Conservation (phyloP, 2,797 vertebrate species). For the Bryconaethiops microstoma region DNA sequence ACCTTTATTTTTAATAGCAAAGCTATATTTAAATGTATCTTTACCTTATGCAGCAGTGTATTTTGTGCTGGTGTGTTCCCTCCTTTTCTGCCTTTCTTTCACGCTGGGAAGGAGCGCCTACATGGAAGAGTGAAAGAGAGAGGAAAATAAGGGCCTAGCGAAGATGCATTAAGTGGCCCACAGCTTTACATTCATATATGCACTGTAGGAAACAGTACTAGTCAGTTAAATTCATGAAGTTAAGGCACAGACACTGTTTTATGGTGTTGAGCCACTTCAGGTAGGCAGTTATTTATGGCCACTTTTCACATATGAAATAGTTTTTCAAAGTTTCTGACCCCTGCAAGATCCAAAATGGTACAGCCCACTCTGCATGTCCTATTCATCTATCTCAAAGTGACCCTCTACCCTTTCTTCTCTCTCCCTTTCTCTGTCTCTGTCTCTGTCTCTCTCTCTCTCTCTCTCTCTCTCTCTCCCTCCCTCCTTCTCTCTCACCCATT, state of each 20-base stretch:
- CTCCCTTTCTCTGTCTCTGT: constrained; percentile 53
- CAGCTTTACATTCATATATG: background rate
- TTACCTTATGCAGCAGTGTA: constrained; percentile 42
- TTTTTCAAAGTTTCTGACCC: constrained; percentile 63
- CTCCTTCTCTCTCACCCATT: constrained; percentile 59
- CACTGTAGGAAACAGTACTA: background rate
- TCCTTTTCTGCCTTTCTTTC: constrained; percentile 48
- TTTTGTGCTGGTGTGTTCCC: constrained; percentile 9
- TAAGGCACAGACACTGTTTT: background rate
- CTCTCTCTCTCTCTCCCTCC: constrained; percentile 64
- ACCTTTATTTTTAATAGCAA: background rate
- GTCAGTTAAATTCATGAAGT: background rate
- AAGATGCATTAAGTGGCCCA: background rate
- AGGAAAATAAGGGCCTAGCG: constrained; percentile 54
- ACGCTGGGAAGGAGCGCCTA: constrained; percentile 29
- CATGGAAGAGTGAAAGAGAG: constrained; percentile 56
- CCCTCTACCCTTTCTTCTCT: constrained; percentile 71
- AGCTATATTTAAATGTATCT: constrained; percentile 8
- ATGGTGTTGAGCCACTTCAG: background rate
- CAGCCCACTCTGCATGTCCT: constrained; percentile 77
- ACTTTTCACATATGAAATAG: constrained; percentile 10
- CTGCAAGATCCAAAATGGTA: constrained; percentile 72
- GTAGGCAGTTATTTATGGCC: background rate
- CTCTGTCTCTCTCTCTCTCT: constrained; percentile 61
- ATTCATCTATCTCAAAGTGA: constrained; percentile 80